Conservation (phyloP, 2,888 invertebrate species). For the Pristionchus arcanus region DNA sequence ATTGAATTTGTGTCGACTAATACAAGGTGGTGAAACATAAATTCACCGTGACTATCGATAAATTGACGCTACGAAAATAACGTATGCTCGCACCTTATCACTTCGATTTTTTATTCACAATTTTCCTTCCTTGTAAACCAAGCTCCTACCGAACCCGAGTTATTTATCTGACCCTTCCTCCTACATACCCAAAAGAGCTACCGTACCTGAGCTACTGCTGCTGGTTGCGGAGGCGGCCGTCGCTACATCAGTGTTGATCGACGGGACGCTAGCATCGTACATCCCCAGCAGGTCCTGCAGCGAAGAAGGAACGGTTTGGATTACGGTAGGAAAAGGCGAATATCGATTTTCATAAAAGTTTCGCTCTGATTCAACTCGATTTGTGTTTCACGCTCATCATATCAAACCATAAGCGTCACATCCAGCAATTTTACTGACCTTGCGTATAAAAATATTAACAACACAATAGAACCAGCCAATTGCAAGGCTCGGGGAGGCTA, state of each 20-base stretch:
- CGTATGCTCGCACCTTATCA: too few relatives aligned
- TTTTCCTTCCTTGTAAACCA: too few relatives aligned
- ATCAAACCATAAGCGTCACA: not conserved
- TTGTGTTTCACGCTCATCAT: not conserved
- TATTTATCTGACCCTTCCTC: too few relatives aligned
- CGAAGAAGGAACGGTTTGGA: not conserved
- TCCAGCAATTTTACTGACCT: not conserved
- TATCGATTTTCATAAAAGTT: not conserved
- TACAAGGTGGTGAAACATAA: too few relatives aligned
- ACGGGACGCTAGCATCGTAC: slow-evolving; percentile 50
- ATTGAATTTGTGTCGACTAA: too few relatives aligned
- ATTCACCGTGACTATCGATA: too few relatives aligned
- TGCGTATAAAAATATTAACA: not conserved
- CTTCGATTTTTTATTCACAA: too few relatives aligned
- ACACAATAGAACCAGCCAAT: too few relatives aligned
- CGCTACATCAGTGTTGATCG: slow-evolving; percentile 39
- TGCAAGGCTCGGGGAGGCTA: too few relatives aligned
- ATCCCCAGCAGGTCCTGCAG: slow-evolving; percentile 55
- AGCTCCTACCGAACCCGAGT: not conserved
- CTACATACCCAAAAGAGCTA: not conserved
- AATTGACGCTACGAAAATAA: too few relatives aligned
- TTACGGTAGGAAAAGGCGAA: not conserved
- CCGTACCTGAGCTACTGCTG: slow-evolving; percentile 34
- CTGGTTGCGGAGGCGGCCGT: not conserved
- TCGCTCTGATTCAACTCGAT: not conserved